Evolutionary conservation across 2,888 invertebrate species (phyloP).

Genomic region (Chaitophorus viminalis): DNA sequence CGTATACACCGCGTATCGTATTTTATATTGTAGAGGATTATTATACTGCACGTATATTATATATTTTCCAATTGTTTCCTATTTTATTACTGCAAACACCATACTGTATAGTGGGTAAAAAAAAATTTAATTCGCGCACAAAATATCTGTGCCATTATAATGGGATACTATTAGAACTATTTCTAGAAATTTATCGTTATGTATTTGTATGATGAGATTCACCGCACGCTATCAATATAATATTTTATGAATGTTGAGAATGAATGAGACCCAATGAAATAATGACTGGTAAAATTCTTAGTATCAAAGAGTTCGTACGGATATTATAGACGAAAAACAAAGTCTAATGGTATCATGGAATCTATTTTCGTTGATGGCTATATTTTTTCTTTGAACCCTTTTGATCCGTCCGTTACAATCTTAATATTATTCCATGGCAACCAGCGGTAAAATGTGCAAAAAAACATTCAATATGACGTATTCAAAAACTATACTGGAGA

Average conservation of each 20-base stretch:
- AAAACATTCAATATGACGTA: constrained; percentile 26
- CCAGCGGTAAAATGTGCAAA: constrained; percentile 2
- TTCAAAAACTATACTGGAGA: constrained; percentile 11
- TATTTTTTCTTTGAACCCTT: constrained; percentile 39
- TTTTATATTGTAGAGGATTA: too few relatives aligned
- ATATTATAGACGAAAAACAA: constrained; percentile 32
- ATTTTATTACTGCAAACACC: background rate
- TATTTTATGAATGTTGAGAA: constrained; percentile 18
- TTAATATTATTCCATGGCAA: constrained; percentile 33
- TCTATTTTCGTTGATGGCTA: background rate
- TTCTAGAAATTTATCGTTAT: background rate
- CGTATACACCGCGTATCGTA: too few relatives aligned
- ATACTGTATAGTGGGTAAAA: background rate
- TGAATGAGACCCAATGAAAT: background rate
- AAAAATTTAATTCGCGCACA: background rate
- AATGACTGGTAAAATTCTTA: constrained; percentile 22
- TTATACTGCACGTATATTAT: background rate
- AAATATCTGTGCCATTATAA: background rate
- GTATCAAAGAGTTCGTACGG: constrained; percentile 1
- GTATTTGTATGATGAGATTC: background rate
- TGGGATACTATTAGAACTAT: constrained; percentile 21
- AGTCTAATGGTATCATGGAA: constrained; percentile 28
- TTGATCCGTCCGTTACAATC: constrained; percentile 29
- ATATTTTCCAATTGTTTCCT: background rate
- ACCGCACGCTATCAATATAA: background rate